phyloP scores from a whole-genome alignment of 2,797 vertebrate species.

The Prionace glauca region DNA sequence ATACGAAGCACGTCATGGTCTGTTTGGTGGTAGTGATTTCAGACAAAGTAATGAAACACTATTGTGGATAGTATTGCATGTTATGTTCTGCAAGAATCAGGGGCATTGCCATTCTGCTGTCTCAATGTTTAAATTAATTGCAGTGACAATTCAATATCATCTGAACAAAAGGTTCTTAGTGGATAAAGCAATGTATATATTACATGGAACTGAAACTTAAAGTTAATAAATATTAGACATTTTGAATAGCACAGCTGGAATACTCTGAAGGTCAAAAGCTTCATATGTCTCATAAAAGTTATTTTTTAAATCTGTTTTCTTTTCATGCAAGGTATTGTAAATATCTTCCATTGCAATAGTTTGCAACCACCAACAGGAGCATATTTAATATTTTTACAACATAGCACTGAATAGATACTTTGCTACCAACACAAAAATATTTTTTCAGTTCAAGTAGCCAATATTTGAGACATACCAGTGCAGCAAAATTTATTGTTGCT shows the following conservation, averaged over 20 bases:
- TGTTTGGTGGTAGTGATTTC: not conserved
- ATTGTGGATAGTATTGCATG: not conserved
- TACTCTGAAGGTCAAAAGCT: not conserved
- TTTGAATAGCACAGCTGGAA: not conserved
- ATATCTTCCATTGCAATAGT: not conserved
- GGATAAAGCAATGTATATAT: not conserved
- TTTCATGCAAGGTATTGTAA: not conserved
- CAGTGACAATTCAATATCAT: not conserved
- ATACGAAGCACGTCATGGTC: not conserved
- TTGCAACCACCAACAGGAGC: not conserved
- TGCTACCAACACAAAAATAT: not conserved
- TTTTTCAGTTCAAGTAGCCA: not conserved
- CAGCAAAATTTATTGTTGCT: not conserved
- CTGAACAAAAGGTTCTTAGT: not conserved
- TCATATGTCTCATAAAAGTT: not conserved
- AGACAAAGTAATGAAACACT: not conserved
- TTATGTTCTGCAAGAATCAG: not conserved
- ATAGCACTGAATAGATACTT: not conserved
- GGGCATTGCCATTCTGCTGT: not conserved
- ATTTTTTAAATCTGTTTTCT: not conserved
- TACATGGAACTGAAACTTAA: not conserved
- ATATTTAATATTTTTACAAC: not conserved
- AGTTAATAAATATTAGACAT: not conserved
- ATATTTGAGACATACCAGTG: not conserved
- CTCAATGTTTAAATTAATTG: constrained; percentile 4